Evolutionary conservation across 2,797 vertebrate genomes (phyloP), one percentile per base, ranked within the genome.

Genomic region (Ceryle rudis): DNA sequence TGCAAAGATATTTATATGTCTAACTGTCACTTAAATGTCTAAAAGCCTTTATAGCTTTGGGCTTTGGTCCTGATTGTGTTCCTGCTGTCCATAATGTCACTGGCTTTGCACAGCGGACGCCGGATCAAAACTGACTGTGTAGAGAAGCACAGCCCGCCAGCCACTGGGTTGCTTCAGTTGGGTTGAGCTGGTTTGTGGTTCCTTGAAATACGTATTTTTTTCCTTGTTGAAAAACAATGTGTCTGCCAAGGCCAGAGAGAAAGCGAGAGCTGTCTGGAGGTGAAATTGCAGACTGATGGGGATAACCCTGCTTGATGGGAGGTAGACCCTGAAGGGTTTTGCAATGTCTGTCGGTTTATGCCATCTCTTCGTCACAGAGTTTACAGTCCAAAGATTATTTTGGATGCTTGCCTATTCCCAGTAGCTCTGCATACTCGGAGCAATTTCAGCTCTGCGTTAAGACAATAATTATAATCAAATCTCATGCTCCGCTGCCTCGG

Each of bases 351-450:
- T 77, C 10, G 0, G 79, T 88, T 96, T 86, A 5, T 93, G 93
- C 87, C 75, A 29, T 94, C 80, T 89, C 95, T 81, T 92, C 16
- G 5, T 93, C 89, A 49, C 61, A 28, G 93, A 81, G 82, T 95
- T 93, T 86, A 85, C 79, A 79, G 87, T 80, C 94, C 94, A 94
- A 74, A 93, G 92, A 87, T 96, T 78, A 35, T 95, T 94, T 97
- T 97, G 96, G 96, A 95, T 54, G 94, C 58, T 41, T 96, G 94
- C 96, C 96, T 94, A 31, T 85, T 94, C 96, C 96, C 95, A 96
- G 95, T 96, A 96, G 96, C 90, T 94, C 91, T 11, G 33, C 5
- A 5, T 95, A 81, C 86, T 93, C 62, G 0, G 81, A 96, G 92
- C 93, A 86, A 86, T 97, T 96, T 94, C 93, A 93, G 83, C 90